These are phyloP conservation scores for Mellilla xanthometata DNA, from an alignment of 2,888 invertebrate genomes.

Conservation along the genomic window DNA sequence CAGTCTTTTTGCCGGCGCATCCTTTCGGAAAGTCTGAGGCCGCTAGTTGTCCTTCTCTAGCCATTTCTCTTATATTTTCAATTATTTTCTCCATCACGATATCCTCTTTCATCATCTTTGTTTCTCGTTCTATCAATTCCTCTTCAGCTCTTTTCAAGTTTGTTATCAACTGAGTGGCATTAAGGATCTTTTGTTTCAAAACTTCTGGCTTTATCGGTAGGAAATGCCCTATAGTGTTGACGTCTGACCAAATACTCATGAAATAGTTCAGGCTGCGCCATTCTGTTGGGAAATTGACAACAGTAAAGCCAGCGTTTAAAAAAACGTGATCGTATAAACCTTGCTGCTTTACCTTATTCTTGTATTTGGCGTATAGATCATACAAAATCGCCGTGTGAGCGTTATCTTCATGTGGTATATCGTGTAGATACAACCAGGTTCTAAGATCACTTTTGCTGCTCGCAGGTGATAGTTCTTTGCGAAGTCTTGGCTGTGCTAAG, in stretches of 20 bases:
- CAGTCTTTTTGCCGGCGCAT: constrained; percentile 15
- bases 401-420: constrained; percentile 6
- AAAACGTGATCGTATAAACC: constrained; percentile 22
- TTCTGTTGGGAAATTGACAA: constrained; percentile 12
- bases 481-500: constrained; percentile 6
- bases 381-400: constrained; percentile 17
- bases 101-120: constrained; percentile 19
- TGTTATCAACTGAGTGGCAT: background rate
- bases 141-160: constrained; percentile 2
- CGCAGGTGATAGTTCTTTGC: constrained; percentile 3
- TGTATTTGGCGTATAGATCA: constrained; percentile 8
- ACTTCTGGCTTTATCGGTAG: constrained; percentile 1
- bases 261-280: constrained; percentile 20
- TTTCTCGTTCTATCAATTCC: constrained; percentile 13
- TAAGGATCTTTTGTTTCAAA: constrained; percentile 10
- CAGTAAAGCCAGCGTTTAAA: constrained; percentile 7
- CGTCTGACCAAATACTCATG: background rate
- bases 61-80: constrained; percentile 21
- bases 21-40: constrained; percentile 17
- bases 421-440: constrained; percentile 14
- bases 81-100: constrained; percentile 16
- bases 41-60: constrained; percentile 15
- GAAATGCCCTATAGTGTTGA: constrained; percentile 4
- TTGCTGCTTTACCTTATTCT: background rate
- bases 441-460: constrained; percentile 4